These are phyloP conservation scores for Rhamphomyia laevipes DNA, from an alignment of 2,888 invertebrate genomes.

Conservation along the genomic window DNA sequence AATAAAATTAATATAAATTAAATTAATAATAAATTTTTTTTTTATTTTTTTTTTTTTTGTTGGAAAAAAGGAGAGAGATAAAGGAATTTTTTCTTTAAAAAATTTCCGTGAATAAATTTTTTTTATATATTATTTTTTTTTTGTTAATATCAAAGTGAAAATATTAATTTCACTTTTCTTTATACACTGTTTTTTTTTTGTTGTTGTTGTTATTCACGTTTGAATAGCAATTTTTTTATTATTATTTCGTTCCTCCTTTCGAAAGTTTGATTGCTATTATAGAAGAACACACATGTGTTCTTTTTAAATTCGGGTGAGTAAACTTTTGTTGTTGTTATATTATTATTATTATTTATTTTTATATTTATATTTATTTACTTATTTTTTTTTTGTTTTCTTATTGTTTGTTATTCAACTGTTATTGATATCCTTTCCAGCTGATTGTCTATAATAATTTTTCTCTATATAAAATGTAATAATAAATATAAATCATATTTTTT, in stretches of 20 bases:
- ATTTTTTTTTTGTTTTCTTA: not conserved
- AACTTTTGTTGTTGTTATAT: not conserved
- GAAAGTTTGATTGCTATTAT: not conserved
- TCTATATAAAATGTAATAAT: no score
- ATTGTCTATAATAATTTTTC: no score
- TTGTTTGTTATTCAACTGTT: no score
- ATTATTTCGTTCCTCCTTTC: not conserved
- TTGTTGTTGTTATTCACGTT: not conserved
- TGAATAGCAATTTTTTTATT: no score
- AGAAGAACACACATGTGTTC: slow-evolving; percentile 1
- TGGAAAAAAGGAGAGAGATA: no score
- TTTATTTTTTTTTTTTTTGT: no score
- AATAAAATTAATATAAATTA: not conserved
- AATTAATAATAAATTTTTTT: not conserved
- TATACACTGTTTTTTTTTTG: not conserved
- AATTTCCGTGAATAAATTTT: not conserved
- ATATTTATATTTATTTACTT: not conserved
- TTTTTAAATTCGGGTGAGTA: slow-evolving; percentile 3
- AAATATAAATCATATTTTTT: no score
- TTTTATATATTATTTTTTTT: not conserved
- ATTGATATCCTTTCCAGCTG: no score
- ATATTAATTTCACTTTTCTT: not conserved
- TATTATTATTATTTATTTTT: not conserved
- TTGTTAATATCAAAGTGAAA: not conserved
- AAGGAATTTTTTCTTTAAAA: no score